Evolutionary conservation across 2,797 vertebrate species (phyloP).

Genomic region (Chaetodon trifasciatus): DNA sequence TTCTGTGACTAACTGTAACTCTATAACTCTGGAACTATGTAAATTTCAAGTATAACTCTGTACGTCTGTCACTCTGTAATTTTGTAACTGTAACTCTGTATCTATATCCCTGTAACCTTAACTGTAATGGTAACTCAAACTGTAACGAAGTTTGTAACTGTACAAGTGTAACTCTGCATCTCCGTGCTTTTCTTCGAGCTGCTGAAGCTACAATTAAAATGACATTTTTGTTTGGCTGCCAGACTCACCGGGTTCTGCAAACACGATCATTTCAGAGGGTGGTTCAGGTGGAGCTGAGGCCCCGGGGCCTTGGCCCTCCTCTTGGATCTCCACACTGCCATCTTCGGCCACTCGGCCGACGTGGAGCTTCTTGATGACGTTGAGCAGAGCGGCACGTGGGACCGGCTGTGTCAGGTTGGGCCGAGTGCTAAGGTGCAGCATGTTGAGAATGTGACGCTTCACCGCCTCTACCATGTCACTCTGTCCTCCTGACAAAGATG

Average conservation of each 20-base stretch:
- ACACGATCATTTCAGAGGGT: slow-evolving; percentile 95
- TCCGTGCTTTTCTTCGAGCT: background rate
- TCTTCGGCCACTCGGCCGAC: slow-evolving; percentile 93
- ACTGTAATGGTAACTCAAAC: background rate
- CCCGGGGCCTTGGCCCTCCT: slow-evolving; percentile 83
- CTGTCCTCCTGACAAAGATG: slow-evolving; percentile 69
- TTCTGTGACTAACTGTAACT: background rate
- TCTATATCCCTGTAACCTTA: background rate
- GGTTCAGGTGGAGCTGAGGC: slow-evolving; percentile 87
- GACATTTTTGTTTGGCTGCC: background rate
- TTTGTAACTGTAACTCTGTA: background rate
- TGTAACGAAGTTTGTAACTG: background rate
- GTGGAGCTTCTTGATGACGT: slow-evolving; percentile 94
- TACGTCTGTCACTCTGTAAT: background rate
- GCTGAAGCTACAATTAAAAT: background rate
- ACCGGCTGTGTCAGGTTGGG: slow-evolving; percentile 95
- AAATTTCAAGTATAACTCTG: background rate
- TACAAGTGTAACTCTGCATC: background rate
- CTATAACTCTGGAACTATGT: background rate
- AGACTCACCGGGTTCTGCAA: slow-evolving; percentile 94
- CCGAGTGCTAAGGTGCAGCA: slow-evolving; percentile 94
- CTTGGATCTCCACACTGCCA: slow-evolving; percentile 93
- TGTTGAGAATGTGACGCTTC: slow-evolving; percentile 95
- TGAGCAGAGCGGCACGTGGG: slow-evolving; percentile 93
- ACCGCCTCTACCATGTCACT: slow-evolving; percentile 96